Evolutionary conservation across 35 echinoderm and acorn worm species (phyloP).

Genomic region (Nesometra sesokonis): DNA sequence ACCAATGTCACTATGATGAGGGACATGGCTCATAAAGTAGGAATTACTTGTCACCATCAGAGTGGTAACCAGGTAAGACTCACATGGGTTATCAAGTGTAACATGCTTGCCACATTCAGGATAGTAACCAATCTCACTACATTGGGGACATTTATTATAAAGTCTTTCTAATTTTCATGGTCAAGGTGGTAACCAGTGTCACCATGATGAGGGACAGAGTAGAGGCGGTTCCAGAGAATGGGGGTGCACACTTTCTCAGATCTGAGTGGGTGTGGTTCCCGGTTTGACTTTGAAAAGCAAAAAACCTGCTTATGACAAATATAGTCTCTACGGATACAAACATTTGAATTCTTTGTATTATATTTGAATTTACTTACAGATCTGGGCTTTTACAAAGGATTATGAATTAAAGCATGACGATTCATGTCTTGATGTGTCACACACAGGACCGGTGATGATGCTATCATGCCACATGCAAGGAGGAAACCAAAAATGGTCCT

Average conservation of each 20-base stretch:
- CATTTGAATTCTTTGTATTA: too few relatives aligned
- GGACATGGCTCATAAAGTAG: slow-evolving; percentile 74
- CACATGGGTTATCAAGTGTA: slow-evolving; percentile 74
- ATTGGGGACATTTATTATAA: slow-evolving; percentile 81
- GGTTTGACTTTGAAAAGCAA: too few relatives aligned
- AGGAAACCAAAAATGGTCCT: slow-evolving; percentile 78
- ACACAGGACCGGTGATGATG: slow-evolving; percentile 96
- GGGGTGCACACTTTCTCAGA: too few relatives aligned
- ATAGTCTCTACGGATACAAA: too few relatives aligned
- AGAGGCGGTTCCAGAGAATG: too few relatives aligned
- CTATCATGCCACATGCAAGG: slow-evolving; percentile 77
- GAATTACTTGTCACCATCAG: slow-evolving; percentile 83
- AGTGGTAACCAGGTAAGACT: slow-evolving; percentile 92
- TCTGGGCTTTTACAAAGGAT: slow-evolving; percentile 75
- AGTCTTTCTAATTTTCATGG: slow-evolving; percentile 89
- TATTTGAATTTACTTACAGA: slow-evolving; percentile 42
- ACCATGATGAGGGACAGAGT: slow-evolving; percentile 91
- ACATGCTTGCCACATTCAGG: slow-evolving; percentile 83
- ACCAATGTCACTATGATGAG: slow-evolving; percentile 97
- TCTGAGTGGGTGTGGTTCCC: too few relatives aligned
- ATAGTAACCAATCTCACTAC: slow-evolving; percentile 93
- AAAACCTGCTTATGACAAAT: too few relatives aligned
- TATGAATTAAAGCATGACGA: slow-evolving; percentile 91
- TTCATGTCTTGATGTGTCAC: slow-evolving; percentile 72
- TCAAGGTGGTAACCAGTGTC: slow-evolving; percentile 96